Evolutionary conservation across 2,888 invertebrate species (phyloP).

Genomic region (Thymelicus acteon): DNA sequence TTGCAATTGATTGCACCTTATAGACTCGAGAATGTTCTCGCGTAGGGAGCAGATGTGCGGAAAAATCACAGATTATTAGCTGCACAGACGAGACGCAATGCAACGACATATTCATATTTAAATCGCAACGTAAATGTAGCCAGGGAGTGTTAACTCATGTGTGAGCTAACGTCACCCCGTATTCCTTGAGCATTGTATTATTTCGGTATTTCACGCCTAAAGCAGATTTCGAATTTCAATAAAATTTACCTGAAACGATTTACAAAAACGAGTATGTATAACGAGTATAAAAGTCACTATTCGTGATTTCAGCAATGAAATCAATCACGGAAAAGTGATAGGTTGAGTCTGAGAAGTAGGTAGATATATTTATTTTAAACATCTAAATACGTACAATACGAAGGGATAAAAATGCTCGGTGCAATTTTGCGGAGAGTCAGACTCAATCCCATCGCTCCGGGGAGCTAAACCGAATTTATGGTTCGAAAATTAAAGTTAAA

Average conservation of each 20-base stretch:
- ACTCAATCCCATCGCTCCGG: conserved; percentile 71
- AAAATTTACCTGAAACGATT: too few species aligned
- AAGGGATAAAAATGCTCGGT: conserved; percentile 78
- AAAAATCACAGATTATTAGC: conserved; percentile 81
- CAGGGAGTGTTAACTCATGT: conserved; percentile 62
- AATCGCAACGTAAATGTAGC: conserved; percentile 68
- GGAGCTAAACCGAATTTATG: conserved; percentile 82
- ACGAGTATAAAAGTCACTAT: too few species aligned
- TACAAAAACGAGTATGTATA: too few species aligned
- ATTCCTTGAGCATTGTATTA: conserved; percentile 27
- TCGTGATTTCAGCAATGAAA: too few species aligned
- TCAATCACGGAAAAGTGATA: too few species aligned
- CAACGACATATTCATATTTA: conserved; percentile 80
- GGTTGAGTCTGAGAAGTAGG: conserved; percentile 48
- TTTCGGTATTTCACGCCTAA: conserved; percentile 28
- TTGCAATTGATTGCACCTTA: conserved; percentile 47
- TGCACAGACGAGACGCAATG: conserved; percentile 53
- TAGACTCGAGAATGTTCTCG: conserved; percentile 42
- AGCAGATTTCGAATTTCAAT: conserved; percentile 19
- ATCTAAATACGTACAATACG: conserved; percentile 65
- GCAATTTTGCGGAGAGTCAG: conserved; percentile 74
- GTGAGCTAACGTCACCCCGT: conserved; percentile 44
- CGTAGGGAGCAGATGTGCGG: conserved; percentile 68
- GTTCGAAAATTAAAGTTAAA: conserved; percentile 82
- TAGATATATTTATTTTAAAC: conserved; percentile 58